A percentile compares a stretch with the other conserved stretches of the same genome.
Conservation (phyloP, 2,888 invertebrate genomes). For the Callinectes sapidus region DNA sequence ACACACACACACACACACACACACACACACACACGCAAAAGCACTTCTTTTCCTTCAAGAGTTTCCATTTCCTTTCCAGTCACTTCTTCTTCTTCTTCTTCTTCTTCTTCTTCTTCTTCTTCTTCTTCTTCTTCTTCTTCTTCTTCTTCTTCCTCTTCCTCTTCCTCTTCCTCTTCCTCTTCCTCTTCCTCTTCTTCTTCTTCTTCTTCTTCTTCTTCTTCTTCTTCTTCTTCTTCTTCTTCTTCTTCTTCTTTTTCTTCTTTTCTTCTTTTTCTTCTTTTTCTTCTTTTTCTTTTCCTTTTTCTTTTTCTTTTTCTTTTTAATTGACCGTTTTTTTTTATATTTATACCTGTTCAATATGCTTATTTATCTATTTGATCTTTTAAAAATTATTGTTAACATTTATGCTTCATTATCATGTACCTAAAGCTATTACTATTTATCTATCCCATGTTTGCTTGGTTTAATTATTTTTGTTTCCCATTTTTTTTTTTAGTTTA, state of each 20-base stretch:
- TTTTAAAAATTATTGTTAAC: too few species aligned
- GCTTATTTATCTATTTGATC: too few species aligned
- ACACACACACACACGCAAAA: not conserved
- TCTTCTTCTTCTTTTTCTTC: not conserved
- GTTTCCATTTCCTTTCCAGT: not conserved
- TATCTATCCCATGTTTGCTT: too few species aligned
- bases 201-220: not conserved
- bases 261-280: not conserved
- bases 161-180: not conserved
- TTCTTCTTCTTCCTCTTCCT: not conserved
- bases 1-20: constrained; percentile 1
- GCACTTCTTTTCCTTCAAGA: not conserved
- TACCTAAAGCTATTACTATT: too few species aligned
- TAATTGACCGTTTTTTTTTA: too few species aligned
- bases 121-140: not conserved
- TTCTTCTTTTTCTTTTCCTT: not conserved
- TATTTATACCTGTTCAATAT: not conserved
- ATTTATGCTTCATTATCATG: too few species aligned
- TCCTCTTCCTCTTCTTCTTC: not conserved
- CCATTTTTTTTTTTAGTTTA: too few species aligned
- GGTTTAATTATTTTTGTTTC: too few species aligned
- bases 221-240: not conserved
- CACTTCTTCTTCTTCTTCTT: not conserved
- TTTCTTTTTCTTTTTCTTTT: not conserved
- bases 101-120: not conserved